Percentiles rank a stretch among this genome's conserved stretches.
phyloP scores from a whole-genome alignment of 2,888 invertebrate genomes.

The Carpatolechia fugitivella region DNA sequence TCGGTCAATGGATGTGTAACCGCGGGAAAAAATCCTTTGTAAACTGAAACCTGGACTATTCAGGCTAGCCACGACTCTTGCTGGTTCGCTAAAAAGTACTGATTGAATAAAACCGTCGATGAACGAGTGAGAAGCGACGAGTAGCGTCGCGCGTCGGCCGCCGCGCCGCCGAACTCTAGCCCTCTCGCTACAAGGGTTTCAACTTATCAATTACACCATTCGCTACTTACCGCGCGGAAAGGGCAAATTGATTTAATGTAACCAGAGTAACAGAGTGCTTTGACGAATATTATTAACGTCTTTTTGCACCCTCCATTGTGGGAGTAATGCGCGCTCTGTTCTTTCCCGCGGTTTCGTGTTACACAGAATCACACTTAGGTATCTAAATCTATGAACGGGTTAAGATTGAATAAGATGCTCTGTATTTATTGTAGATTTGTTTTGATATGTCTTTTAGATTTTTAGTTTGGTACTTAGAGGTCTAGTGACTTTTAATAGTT shows the following conservation, averaged over 20 bases:
- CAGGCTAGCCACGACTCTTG: too few relatives aligned
- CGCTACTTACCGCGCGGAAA: slow-evolving; percentile 79
- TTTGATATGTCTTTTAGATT: neutral
- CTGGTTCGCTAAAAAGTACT: neutral
- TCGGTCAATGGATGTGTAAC: too few relatives aligned
- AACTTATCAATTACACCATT: slow-evolving; percentile 80
- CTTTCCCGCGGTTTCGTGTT: slow-evolving; percentile 67
- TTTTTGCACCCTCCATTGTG: slow-evolving; percentile 72
- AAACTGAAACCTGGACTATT: too few relatives aligned
- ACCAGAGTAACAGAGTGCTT: slow-evolving; percentile 68
- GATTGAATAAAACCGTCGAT: neutral
- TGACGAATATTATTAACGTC: slow-evolving; percentile 80
- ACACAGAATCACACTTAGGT: slow-evolving; percentile 71
- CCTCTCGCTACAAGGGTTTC: slow-evolving; percentile 76
- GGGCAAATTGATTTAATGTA: slow-evolving; percentile 80
- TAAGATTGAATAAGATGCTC: slow-evolving; percentile 16
- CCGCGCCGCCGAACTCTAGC: slow-evolving; percentile 70
- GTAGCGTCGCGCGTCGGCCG: slow-evolving; percentile 15
- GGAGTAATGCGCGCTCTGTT: slow-evolving; percentile 73
- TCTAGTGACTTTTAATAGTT: too few relatives aligned
- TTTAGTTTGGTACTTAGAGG: too few relatives aligned
- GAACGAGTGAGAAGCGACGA: slow-evolving; percentile 13
- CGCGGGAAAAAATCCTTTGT: too few relatives aligned
- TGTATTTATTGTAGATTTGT: slow-evolving; percentile 1
- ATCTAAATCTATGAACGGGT: slow-evolving; percentile 48